phyloP scores from a whole-genome alignment of 2,888 invertebrate species.

The Acrocyrtus sp. region DNA sequence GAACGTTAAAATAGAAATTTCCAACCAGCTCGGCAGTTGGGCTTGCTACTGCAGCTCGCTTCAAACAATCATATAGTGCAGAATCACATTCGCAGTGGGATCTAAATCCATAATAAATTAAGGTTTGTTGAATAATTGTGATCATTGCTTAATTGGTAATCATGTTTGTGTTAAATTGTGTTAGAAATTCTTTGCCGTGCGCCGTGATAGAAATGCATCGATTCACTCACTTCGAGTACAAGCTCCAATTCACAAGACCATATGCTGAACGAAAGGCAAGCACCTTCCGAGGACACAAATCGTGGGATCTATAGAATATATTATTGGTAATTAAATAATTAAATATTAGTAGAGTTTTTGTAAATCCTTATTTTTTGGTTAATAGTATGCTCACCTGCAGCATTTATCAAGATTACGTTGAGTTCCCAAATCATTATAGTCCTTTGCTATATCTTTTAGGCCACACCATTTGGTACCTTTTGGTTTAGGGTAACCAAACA shows the following conservation, averaged over 20 bases:
- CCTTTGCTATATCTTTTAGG: conserved; percentile 84
- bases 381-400: conserved; percentile 72
- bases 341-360: too few species aligned
- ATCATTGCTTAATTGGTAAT: neutral
- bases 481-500: neutral
- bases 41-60: conserved; percentile 72
- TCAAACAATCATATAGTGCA: conserved; percentile 83
- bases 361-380: too few species aligned
- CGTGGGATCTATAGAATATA: conserved; percentile 75
- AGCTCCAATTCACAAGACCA: conserved; percentile 83
- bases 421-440: conserved; percentile 85
- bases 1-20: conserved; percentile 85
- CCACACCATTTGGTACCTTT: conserved; percentile 94
- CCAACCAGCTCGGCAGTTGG: conserved; percentile 82
- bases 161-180: too few species aligned
- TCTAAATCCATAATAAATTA: conserved; percentile 66
- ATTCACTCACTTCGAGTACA: conserved; percentile 80
- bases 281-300: conserved; percentile 87
- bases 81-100: conserved; percentile 91
- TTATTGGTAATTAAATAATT: too few species aligned
- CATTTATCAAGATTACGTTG: conserved; percentile 79
- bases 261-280: conserved; percentile 77
- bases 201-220: neutral
- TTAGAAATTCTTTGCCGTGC: neutral
- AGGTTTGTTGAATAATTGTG: neutral